phyloP scores from a whole-genome alignment of 2,113 vertebrate species.

The Motacilla tschutschensis region DNA sequence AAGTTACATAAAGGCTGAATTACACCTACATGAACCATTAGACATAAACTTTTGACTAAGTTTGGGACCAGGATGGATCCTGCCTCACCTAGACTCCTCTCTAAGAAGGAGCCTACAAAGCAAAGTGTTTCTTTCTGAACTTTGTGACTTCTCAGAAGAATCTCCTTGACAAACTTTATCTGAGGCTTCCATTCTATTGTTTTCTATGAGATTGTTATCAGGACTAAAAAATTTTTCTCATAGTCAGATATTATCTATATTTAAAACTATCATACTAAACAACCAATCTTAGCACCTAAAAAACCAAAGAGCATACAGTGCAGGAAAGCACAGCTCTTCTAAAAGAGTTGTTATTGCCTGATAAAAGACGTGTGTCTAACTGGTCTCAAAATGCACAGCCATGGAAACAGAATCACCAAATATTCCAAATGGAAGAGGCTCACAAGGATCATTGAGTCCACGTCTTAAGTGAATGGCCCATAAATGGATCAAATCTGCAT shows the following conservation, averaged over 20 bases:
- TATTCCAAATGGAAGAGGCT: neutral
- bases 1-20: neutral
- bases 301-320: neutral
- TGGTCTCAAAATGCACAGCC: neutral
- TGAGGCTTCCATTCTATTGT: neutral
- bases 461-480: neutral
- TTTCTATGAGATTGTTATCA: neutral
- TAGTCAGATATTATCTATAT: neutral
- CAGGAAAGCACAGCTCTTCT: neutral
- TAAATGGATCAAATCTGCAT: neutral
- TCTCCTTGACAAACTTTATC: neutral
- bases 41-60: neutral
- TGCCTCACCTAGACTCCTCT: neutral
- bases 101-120: neutral
- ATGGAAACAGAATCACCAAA: neutral
- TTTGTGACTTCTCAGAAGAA: neutral
- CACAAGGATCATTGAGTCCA: accelerated
- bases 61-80: neutral
- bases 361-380: neutral
- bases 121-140: neutral
- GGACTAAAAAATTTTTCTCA: neutral
- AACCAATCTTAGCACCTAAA: neutral
- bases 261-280: neutral
- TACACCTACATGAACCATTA: neutral
- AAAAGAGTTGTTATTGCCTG: neutral